Evolutionary conservation across 2,888 invertebrate genomes (phyloP), one percentile per base, ranked within the genome.

Genomic region (Polydesmus complanatus): DNA sequence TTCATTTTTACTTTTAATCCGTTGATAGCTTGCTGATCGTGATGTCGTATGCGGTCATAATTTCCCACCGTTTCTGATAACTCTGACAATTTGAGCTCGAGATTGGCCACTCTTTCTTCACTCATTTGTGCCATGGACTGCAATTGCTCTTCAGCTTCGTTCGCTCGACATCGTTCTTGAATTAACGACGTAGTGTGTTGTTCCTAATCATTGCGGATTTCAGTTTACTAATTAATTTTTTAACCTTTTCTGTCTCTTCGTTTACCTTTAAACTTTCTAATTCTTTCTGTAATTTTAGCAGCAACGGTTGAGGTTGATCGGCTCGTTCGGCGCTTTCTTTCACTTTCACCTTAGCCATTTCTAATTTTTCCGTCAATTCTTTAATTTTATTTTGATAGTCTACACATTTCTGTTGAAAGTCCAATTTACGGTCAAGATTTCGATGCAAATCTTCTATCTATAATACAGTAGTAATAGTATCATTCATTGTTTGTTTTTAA

Each of bases 71-170:
- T 84, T 60, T 82, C 81, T 0, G 88, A 88, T 27, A 91, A 73
- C 69, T 91, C 89, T 0, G 88, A 85, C 21, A 90, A 73, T 64
- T 83, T 80, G 2, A 81, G 79, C 73, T 91, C 90, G 57, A 91
- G 77, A 56, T 82, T 78, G 0, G 84, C 83, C 0, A 89, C 88
- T 63, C 88, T 77, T 61, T 85, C 82, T 71, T 90, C 90, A 66
- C 87, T 86, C 1, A 83, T 77, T 0, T 81, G 80, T 62, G 84
- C 83, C 48, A 83, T 77, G 65, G 80, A 79, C 56, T 81, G 79
- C 0, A 86, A 82, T 21, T 82, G 80, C 62, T 84, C 84, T 68
- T 89, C 88, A 0, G 85, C 85, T 55, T 83, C 79, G 64, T 81
- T 77, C 0, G 82, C 83, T 68, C 86, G 80, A 66, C 81, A 80